Evolutionary conservation across 2,888 invertebrate species (phyloP).

Genomic region (Uropetala carovei): DNA sequence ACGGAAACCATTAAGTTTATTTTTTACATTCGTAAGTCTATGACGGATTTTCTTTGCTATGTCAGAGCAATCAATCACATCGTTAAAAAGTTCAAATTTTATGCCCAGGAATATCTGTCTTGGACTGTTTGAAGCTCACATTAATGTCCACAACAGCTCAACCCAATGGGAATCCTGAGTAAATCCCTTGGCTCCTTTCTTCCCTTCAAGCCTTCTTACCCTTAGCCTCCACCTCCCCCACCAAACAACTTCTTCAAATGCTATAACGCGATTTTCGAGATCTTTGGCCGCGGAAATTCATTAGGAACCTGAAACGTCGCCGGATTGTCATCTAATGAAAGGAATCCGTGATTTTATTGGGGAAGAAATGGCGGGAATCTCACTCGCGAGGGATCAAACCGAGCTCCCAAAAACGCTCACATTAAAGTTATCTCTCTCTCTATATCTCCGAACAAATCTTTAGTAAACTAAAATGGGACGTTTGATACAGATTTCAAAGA

Average conservation of each 20-base stretch:
- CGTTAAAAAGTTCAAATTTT: no score
- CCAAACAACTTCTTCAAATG: neutral
- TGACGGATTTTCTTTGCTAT: no score
- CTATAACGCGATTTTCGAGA: neutral
- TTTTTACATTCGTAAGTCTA: no score
- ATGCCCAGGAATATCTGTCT: no score
- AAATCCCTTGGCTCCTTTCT: no score
- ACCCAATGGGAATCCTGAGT: no score
- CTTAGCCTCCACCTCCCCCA: neutral
- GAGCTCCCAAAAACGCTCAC: neutral
- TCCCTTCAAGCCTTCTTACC: neutral
- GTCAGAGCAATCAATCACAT: no score
- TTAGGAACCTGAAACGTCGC: neutral
- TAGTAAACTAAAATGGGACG: neutral
- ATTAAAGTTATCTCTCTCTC: neutral
- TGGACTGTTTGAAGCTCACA: no score
- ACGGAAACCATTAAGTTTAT: no score
- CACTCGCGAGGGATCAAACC: conserved; percentile 9
- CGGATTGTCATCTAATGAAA: neutral
- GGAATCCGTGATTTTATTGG: neutral
- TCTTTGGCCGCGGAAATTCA: conserved; percentile 5
- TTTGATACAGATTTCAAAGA: neutral
- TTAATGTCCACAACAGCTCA: no score
- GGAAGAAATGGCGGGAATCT: neutral
- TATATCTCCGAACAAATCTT: neutral